Evolutionary conservation across 2,113 vertebrate genomes (phyloP).

Genomic region (Vidua chalybeata): DNA sequence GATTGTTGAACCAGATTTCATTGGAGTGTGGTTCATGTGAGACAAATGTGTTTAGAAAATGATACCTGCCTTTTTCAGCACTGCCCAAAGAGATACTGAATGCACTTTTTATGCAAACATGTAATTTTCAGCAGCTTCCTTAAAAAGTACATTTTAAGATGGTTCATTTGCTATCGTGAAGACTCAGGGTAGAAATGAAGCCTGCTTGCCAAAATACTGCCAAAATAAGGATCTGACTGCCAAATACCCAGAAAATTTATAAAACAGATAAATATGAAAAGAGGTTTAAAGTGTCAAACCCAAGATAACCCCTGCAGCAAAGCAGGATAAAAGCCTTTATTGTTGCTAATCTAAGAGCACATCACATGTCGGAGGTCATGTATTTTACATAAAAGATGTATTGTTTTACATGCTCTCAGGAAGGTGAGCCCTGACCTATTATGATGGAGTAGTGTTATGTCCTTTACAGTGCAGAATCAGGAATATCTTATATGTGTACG

Average conservation of each 20-base stretch:
- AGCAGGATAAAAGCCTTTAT: constrained; percentile 48
- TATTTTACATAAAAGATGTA: constrained; percentile 55
- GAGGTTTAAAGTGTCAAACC: constrained; percentile 55
- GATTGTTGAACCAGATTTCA: neutral
- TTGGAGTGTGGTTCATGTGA: neutral
- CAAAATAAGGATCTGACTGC: constrained; percentile 65
- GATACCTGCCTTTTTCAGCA: neutral
- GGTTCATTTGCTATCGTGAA: constrained; percentile 64
- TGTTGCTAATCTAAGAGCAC: constrained; percentile 56
- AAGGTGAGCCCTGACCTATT: constrained; percentile 51
- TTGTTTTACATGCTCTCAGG: constrained; percentile 52
- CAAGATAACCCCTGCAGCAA: constrained; percentile 44
- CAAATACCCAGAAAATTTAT: constrained; percentile 63
- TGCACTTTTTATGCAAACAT: constrained; percentile 51
- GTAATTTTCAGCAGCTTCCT: constrained; percentile 69
- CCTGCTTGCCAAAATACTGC: constrained; percentile 87
- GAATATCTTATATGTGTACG: neutral
- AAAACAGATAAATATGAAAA: constrained; percentile 70
- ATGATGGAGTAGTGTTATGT: constrained; percentile 37
- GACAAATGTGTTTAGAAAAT: neutral
- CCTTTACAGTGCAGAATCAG: neutral
- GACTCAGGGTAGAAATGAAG: constrained; percentile 62
- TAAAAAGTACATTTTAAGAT: constrained; percentile 74
- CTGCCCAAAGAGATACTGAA: neutral
- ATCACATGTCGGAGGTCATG: constrained; percentile 48